Base-by-base conservation (phyloP, 2,113 vertebrate genomes). In the Paramisgurnus dabryanus region DNA sequence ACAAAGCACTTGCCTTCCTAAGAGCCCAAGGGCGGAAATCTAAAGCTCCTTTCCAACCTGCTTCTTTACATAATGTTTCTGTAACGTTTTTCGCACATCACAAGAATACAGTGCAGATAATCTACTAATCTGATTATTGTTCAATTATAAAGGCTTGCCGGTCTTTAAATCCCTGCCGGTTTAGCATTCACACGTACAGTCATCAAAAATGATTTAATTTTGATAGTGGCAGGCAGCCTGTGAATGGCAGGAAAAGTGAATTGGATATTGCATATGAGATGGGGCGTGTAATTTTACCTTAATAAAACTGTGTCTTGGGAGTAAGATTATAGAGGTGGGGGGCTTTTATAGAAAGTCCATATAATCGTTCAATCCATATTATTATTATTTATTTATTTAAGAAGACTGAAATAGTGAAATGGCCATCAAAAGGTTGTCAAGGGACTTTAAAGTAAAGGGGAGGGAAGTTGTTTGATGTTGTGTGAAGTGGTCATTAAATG, bases 391-490 rank as follows among this genome's bases (percentile, higher is more conserved):
- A 34, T 34, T 92, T 92, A 93, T 91, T 88, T 89, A 86, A 92
- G 85, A 90, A 92, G 88, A 90, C 84, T 63, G 91, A 92, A 92
- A 90, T 87, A 78, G 84, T 86, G 83, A 90, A 87, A 85, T 90
- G 88, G 78, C 91, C 89, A 92, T 94, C 91, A 94, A 94, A 95
- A 88, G 87, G 76, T 87, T 92, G 92, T 94, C 92, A 93, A 90
- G 93, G 91, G 85, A 90, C 90, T 91, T 93, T 86, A 90, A 92
- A 93, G 89, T 88, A 90, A 89, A 90, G 85, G 82, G 67, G 83
- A 82, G 83, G 75, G 85, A 68, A 78, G 40, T 76, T 75, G 83
- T 87, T 88, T 79, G 76, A 87, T 88, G 84, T 80, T 76, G 67
- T 78, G 27, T 83, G 83, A 88, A 90, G 80, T 85, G 85, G 77